Conservation (phyloP, 2,888 invertebrate genomes). For the Cheiracanthium punctorium region DNA sequence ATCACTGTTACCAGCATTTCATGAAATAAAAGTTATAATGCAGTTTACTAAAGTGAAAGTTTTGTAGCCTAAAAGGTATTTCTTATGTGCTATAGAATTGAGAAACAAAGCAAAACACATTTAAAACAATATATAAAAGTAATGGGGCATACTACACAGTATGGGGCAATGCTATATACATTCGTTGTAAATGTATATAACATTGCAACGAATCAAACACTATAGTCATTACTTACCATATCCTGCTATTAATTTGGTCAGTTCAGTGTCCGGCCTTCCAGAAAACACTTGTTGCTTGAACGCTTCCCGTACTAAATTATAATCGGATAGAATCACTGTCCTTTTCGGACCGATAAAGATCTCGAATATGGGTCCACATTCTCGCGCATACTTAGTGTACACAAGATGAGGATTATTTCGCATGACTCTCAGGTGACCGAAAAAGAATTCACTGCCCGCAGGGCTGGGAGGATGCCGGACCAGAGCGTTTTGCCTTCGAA, state of each 20-base stretch:
- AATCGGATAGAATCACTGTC: slow-evolving; percentile 90
- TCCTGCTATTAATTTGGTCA: slow-evolving; percentile 89
- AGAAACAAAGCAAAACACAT: too few relatives aligned
- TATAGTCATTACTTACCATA: slow-evolving; percentile 91
- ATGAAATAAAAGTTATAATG: too few relatives aligned
- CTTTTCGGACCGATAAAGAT: slow-evolving; percentile 88
- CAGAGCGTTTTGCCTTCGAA: too few relatives aligned
- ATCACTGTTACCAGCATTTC: too few relatives aligned
- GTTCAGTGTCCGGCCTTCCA: slow-evolving; percentile 89
- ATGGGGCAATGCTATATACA: too few relatives aligned
- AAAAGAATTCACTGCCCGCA: slow-evolving; percentile 75
- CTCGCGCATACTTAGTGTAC: slow-evolving; percentile 85
- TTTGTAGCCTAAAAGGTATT: too few relatives aligned
- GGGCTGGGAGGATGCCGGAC: not conserved
- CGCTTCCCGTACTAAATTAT: slow-evolving; percentile 88
- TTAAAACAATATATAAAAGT: too few relatives aligned
- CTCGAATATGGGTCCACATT: slow-evolving; percentile 88
- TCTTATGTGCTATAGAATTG: too few relatives aligned
- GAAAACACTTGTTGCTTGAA: slow-evolving; percentile 91
- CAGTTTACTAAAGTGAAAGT: too few relatives aligned
- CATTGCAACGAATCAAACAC: too few relatives aligned
- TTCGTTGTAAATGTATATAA: too few relatives aligned
- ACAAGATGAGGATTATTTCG: slow-evolving; percentile 84
- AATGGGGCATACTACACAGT: too few relatives aligned
- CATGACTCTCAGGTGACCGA: slow-evolving; percentile 89